These are phyloP conservation scores for Meleagris gallopavo DNA, from an alignment of 2,113 vertebrate species.

Conservation along the genomic window DNA sequence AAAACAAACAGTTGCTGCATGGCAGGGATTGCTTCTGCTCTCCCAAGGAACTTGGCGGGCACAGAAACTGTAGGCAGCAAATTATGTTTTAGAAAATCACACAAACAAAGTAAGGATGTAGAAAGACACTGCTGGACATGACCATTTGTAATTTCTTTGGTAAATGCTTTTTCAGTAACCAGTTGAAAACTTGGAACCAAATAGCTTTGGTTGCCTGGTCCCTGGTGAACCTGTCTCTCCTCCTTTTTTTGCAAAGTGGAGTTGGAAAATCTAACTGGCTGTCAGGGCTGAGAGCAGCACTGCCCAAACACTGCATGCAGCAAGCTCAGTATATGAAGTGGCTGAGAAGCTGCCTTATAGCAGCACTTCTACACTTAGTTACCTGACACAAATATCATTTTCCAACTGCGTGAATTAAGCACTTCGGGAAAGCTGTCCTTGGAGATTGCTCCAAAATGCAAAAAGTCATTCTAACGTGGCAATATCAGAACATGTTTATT, in stretches of 20 bases:
- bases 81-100: not conserved
- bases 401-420: not conserved
- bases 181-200: not conserved
- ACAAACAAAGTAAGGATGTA: not conserved
- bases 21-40: not conserved
- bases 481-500: not conserved
- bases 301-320: rapidly evolving
- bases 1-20: not conserved
- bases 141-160: not conserved
- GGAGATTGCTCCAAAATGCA: not conserved
- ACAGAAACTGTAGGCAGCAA: not conserved
- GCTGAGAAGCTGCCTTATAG: not conserved
- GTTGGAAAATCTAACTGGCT: not conserved
- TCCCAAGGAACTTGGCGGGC: not conserved
- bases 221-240: not conserved
- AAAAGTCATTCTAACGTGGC: not conserved
- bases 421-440: not conserved
- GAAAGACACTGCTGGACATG: not conserved
- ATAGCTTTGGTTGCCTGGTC: not conserved
- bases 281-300: not conserved
- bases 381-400: not conserved
- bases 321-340: rapidly evolving
- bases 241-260: not conserved
- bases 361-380: rapidly evolving
- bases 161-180: not conserved